Evolutionary conservation across 2,888 invertebrate species (phyloP), one percentile per base, ranked within the genome.

Genomic region (Villa cingulata): DNA sequence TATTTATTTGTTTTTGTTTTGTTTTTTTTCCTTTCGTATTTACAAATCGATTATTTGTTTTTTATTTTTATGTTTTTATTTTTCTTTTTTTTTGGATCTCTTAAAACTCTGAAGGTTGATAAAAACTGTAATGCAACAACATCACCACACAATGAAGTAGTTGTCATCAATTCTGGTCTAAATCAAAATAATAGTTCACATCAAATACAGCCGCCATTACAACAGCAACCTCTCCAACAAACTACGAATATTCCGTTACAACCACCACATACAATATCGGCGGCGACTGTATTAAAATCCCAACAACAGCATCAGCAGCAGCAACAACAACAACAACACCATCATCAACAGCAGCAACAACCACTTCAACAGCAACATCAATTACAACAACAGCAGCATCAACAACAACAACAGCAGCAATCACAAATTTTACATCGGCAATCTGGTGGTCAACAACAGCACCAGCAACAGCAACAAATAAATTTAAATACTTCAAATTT

Each of bases 41-140:
- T n/a, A n/a, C n/a, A n/a, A n/a, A n/a, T n/a, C n/a, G n/a, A 29
- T 19, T 34, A 19, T 32, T 32, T 32, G 12, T 32, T 32, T 12
- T 32, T 32, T 32, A 12, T 32, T 32, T 32, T 32, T 27, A 27
- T 27, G 12, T 32, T 32, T 12, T 32, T 32, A 12, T 3, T 32
- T 32, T 32, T 32, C 12, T 29, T 32, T 12, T 32, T 32, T 6
- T 23, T 4, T 23, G 5, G 7, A 23, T 23, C 7, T 32, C 12
- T 12, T 12, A 12, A 3, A 32, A 32, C 9, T 12, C 29, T 32
- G 12, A 57, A 70, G 55, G 72, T 76, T 36, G 81, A 82, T 62
- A 80, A 79, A 63, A 80, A 82, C 65, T 80, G 80, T 59, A 82
- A 82, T 66, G 80, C 81, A 23, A 80, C 80, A 15, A 72, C 72